Conservation (phyloP, 2,797 vertebrate genomes). For the Picus viridis region DNA sequence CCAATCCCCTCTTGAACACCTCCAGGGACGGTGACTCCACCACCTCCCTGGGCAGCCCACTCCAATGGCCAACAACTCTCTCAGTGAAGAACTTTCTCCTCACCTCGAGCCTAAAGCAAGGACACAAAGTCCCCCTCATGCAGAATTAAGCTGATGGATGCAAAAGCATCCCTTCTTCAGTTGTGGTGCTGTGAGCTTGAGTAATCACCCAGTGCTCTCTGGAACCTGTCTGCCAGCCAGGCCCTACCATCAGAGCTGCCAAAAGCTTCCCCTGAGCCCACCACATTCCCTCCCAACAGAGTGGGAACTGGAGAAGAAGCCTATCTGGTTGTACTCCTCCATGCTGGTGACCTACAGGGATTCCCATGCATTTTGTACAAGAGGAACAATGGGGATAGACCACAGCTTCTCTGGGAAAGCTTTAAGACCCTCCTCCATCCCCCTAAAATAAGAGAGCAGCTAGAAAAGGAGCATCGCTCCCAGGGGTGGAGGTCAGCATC, state of each 20-base stretch:
- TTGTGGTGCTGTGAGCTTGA: neutral
- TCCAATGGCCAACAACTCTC: no score
- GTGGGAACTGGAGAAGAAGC: neutral
- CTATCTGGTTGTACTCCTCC: accelerated
- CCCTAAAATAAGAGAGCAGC: neutral
- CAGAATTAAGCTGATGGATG: neutral
- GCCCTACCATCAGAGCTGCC: neutral
- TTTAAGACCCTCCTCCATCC: neutral
- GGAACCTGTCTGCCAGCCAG: neutral
- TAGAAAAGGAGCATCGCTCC: neutral
- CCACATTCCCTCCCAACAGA: accelerated
- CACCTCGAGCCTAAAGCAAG: neutral
- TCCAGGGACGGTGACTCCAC: no score
- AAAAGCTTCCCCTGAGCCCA: neutral
- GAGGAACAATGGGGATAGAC: neutral
- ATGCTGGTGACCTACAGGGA: accelerated
- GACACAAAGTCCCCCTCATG: neutral
- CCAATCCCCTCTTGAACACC: no score
- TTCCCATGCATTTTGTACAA: neutral
- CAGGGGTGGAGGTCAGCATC: neutral
- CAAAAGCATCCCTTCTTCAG: neutral
- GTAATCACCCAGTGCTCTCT: neutral
- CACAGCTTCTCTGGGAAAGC: neutral
- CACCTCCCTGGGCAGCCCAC: no score
- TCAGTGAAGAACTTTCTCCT: no score